These are phyloP conservation scores for Aspidiotus rigidus DNA, from an alignment of 2,888 invertebrate species.

Conservation along the genomic window DNA sequence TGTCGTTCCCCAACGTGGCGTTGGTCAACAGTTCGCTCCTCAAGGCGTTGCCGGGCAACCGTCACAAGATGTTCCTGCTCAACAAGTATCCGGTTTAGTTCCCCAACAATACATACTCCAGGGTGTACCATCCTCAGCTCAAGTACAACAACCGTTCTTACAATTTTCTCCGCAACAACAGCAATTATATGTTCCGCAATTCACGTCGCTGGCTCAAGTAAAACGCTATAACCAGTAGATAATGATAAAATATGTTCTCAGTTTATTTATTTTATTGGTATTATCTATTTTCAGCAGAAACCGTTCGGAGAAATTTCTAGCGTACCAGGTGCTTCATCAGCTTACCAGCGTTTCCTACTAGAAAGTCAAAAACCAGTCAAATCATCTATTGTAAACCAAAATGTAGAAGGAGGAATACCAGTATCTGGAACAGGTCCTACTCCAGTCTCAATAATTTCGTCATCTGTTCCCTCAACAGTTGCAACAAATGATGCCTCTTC, in stretches of 20 bases:
- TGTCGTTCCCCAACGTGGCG: neutral
- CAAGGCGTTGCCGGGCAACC: neutral
- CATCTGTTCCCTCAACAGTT: too few relatives aligned
- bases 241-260: too few relatives aligned
- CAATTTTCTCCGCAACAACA: constrained; percentile 30
- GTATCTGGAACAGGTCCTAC: too few relatives aligned
- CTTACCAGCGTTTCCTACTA: constrained; percentile 27
- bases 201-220: constrained; percentile 12
- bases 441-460: too few relatives aligned
- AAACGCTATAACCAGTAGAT: constrained; percentile 5
- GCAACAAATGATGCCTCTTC: too few relatives aligned
- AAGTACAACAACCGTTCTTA: neutral
- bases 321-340: constrained; percentile 11
- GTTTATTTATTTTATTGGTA: too few relatives aligned
- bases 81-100: neutral
- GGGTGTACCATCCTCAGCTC: too few relatives aligned
- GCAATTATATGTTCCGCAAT: constrained; percentile 1
- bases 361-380: neutral
- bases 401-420: too few relatives aligned
- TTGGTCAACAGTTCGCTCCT: neutral
- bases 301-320: neutral
- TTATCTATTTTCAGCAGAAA: neutral
- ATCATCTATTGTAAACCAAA: too few relatives aligned
- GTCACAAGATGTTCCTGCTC: neutral
- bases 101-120: neutral